A percentile compares a stretch with the other conserved stretches of the same genome.
Evolutionary conservation across 2,888 invertebrate species (phyloP).

Genomic region (Euplexia lucipara): DNA sequence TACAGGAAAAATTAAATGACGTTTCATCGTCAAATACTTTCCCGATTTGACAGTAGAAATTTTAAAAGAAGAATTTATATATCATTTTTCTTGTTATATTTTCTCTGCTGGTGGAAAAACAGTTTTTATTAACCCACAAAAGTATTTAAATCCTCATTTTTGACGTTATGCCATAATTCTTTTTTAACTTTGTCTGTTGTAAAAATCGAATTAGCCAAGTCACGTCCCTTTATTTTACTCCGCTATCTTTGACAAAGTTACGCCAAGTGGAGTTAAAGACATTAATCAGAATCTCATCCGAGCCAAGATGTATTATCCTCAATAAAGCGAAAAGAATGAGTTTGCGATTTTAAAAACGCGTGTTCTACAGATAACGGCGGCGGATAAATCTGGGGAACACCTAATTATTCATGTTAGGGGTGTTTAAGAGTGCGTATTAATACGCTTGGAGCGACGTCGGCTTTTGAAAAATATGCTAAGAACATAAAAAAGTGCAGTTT

Average conservation of each 20-base stretch:
- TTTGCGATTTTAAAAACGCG: slow-evolving; percentile 89
- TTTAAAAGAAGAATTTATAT: slow-evolving; percentile 85
- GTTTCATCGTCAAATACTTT: slow-evolving; percentile 65
- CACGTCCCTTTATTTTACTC: slow-evolving; percentile 89
- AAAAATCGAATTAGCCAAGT: slow-evolving; percentile 87
- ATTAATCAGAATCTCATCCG: slow-evolving; percentile 89
- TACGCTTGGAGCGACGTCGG: slow-evolving; percentile 76
- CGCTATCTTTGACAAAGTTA: slow-evolving; percentile 89
- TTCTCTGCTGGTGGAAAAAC: slow-evolving; percentile 53
- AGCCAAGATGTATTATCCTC: slow-evolving; percentile 89
- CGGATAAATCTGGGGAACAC: slow-evolving; percentile 87
- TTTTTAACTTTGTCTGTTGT: slow-evolving; percentile 67
- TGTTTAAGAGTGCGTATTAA: slow-evolving; percentile 88
- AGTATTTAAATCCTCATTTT: slow-evolving; percentile 54
- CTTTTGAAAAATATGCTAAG: slow-evolving; percentile 84
- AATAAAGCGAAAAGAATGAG: slow-evolving; percentile 90
- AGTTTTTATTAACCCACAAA: slow-evolving; percentile 30
- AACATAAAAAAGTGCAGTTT: slow-evolving; percentile 81
- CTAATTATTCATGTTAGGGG: slow-evolving; percentile 91
- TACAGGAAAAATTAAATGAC: slow-evolving; percentile 72
- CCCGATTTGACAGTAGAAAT: slow-evolving; percentile 71
- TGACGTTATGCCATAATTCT: slow-evolving; percentile 51
- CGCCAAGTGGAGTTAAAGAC: slow-evolving; percentile 82
- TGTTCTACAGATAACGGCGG: slow-evolving; percentile 87
- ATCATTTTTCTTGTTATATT: slow-evolving; percentile 54